Conservation (phyloP, 2,113 vertebrate genomes). For the Pandion haliaetus region DNA sequence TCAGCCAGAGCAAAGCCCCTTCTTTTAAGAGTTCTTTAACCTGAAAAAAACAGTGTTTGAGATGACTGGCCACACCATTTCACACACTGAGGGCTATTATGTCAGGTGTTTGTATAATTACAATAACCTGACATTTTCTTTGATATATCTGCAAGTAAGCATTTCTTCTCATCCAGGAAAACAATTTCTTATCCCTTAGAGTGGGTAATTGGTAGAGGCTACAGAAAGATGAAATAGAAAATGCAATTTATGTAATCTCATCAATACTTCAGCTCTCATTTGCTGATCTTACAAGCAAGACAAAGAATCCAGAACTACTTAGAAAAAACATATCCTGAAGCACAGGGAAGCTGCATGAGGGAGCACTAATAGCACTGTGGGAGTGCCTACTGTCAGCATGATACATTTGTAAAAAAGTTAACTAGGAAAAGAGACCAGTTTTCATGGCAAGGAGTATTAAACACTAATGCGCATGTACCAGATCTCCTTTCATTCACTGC, state of each 20-base stretch:
- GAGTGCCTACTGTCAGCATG: background rate
- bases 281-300: background rate
- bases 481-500: background rate
- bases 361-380: background rate
- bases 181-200: background rate
- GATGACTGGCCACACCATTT: background rate
- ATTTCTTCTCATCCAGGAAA: background rate
- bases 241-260: background rate
- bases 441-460: background rate
- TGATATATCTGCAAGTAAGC: background rate
- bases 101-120: background rate
- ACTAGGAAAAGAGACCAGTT: background rate
- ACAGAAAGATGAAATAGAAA: background rate
- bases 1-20: background rate
- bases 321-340: background rate
- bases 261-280: background rate
- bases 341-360: background rate
- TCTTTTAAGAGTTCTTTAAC: background rate
- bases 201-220: background rate
- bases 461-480: rapidly evolving
- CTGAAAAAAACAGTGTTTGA: background rate
- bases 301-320: background rate
- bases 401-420: background rate
- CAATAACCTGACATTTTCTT: background rate
- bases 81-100: background rate